Evolutionary conservation across 2,888 invertebrate species (phyloP).

Genomic region (Lasioglossum oenotherae): DNA sequence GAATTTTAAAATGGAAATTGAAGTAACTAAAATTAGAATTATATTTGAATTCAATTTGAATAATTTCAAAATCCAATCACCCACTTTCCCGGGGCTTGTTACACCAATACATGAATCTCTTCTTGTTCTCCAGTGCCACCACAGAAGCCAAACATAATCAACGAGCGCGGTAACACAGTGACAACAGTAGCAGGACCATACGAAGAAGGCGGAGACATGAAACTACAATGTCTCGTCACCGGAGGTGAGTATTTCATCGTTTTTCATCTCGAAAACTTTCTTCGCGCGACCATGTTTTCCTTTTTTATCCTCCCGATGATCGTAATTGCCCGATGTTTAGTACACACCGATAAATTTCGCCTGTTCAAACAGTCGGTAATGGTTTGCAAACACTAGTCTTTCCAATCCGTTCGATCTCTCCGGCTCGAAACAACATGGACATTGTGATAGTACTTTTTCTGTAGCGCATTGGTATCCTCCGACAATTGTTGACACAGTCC

Average conservation of each 20-base stretch:
- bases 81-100: not conserved
- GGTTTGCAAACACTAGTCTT: slow-evolving; percentile 16
- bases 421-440: slow-evolving; percentile 1
- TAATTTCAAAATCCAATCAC: not conserved
- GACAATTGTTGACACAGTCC: not conserved
- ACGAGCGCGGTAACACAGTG: slow-evolving; percentile 88
- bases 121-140: slow-evolving; percentile 88
- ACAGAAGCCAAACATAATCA: slow-evolving; percentile 90
- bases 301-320: not conserved
- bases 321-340: not conserved
- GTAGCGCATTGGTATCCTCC: not conserved
- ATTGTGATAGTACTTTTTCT: not conserved
- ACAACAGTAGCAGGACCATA: slow-evolving; percentile 89
- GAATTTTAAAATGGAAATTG: not conserved
- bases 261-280: not conserved
- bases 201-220: slow-evolving; percentile 89
- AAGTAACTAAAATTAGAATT: not conserved
- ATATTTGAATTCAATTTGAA: not conserved
- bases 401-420: not conserved
- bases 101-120: not conserved
- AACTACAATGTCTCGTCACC: slow-evolving; percentile 90
- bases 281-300: not conserved
- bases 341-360: slow-evolving; percentile 5
- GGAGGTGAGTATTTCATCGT: slow-evolving; percentile 87
- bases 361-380: slow-evolving; percentile 14